phyloP scores from a whole-genome alignment of 2,888 invertebrate species.

The Hesperia comma region DNA sequence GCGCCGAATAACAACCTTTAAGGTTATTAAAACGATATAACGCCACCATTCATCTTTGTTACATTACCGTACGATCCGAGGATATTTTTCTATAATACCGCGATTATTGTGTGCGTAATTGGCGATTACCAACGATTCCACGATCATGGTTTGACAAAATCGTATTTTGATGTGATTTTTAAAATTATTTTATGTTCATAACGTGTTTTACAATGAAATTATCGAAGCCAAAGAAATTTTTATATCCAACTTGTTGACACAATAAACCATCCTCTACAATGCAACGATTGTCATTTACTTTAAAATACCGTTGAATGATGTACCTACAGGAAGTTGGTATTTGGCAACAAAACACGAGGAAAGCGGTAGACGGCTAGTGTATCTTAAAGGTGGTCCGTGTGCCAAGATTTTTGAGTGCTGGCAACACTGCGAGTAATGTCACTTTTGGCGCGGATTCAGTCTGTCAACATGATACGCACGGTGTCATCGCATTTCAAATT shows the following conservation, averaged over 20 bases:
- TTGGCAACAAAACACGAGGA: conserved; percentile 49
- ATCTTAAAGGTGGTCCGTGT: conserved; percentile 38
- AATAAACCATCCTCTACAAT: conserved; percentile 15
- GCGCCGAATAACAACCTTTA: conserved; percentile 42
- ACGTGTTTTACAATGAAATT: too few relatives aligned
- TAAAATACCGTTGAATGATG: conserved; percentile 37
- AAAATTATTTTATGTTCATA: too few relatives aligned
- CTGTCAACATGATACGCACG: conserved; percentile 42
- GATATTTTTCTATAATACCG: neutral
- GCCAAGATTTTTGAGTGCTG: conserved; percentile 52
- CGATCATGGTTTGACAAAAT: too few relatives aligned
- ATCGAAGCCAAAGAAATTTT: neutral
- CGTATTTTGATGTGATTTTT: too few relatives aligned
- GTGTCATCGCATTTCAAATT: conserved; percentile 38
- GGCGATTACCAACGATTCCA: too few relatives aligned
- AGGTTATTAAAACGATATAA: conserved; percentile 46
- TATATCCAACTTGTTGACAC: conserved; percentile 18
- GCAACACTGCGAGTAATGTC: conserved; percentile 49
- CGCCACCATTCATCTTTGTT: conserved; percentile 27
- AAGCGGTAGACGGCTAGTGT: conserved; percentile 43
- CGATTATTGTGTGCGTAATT: too few relatives aligned
- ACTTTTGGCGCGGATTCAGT: conserved; percentile 45
- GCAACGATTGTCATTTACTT: conserved; percentile 34
- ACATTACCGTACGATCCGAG: neutral
- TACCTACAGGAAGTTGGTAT: conserved; percentile 48